Percentiles rank a stretch among this genome's conserved stretches.
Evolutionary conservation across 2,888 invertebrate genomes (phyloP).

Genomic region (Tethea ocularis): DNA sequence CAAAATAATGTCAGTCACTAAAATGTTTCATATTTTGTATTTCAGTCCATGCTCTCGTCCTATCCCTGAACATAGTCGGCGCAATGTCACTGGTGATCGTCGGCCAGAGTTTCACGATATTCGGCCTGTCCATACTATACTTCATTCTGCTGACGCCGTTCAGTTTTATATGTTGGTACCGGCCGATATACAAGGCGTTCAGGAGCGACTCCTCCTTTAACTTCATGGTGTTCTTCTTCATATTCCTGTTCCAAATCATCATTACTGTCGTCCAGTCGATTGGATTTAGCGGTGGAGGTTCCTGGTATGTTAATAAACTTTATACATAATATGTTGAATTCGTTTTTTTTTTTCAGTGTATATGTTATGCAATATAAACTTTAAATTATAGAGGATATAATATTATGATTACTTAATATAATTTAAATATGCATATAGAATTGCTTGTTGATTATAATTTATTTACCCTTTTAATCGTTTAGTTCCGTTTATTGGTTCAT

Average conservation of each 20-base stretch:
- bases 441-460: too few relatives aligned
- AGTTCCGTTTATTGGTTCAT: too few relatives aligned
- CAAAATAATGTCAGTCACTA: constrained; percentile 1
- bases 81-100: constrained; percentile 90
- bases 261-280: constrained; percentile 94
- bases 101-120: constrained; percentile 85
- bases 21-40: constrained; percentile 36
- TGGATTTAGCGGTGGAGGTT: constrained; percentile 93
- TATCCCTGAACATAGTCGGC: constrained; percentile 94
- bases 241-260: constrained; percentile 97
- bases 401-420: too few relatives aligned
- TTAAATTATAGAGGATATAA: too few relatives aligned
- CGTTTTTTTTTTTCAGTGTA: too few relatives aligned
- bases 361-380: too few relatives aligned
- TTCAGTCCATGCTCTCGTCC: constrained; percentile 94
- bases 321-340: too few relatives aligned
- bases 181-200: constrained; percentile 99
- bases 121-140: constrained; percentile 95
- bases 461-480: too few relatives aligned
- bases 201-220: constrained; percentile 99
- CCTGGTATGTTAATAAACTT: constrained; percentile 87
- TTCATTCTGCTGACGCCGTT: constrained; percentile 96
- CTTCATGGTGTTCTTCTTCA: constrained; percentile 99
- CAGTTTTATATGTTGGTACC: constrained; percentile 99
- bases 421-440: too few relatives aligned